A percentile compares a stretch with the other conserved stretches of the same genome.
Evolutionary conservation across 2,113 vertebrate genomes (phyloP).

Genomic region (Bucco capensis): DNA sequence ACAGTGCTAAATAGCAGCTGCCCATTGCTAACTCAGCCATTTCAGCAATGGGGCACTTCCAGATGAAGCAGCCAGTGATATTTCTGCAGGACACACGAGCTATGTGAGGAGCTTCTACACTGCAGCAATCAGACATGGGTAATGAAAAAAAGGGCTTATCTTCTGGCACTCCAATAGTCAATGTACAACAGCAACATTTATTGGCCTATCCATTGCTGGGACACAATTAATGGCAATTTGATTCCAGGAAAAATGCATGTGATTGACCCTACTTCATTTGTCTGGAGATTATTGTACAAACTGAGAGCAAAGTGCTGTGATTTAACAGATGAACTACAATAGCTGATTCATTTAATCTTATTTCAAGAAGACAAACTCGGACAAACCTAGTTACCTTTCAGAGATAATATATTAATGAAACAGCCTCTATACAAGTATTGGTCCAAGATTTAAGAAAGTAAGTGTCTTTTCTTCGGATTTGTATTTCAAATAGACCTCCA

Average conservation of each 20-base stretch:
- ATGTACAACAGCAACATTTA: conserved; percentile 35
- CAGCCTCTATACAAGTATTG: neutral
- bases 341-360: conserved; percentile 66
- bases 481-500: conserved; percentile 41
- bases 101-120: neutral
- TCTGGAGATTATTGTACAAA: conserved; percentile 66
- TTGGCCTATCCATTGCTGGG: conserved; percentile 35
- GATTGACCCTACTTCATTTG: conserved; percentile 69
- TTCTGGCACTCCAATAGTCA: conserved; percentile 13
- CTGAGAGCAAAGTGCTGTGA: conserved; percentile 60
- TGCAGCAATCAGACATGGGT: neutral
- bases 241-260: conserved; percentile 34
- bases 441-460: conserved; percentile 37
- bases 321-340: conserved; percentile 66
- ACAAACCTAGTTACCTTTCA: conserved; percentile 50
- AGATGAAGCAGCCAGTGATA: neutral
- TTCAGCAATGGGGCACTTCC: neutral
- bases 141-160: conserved; percentile 11
- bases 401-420: conserved; percentile 54
- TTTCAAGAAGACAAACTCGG: conserved; percentile 51
- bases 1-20: neutral
- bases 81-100: neutral
- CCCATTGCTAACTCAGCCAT: neutral
- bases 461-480: conserved; percentile 1
- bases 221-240: conserved; percentile 66